Conservation (phyloP, 2,113 vertebrate genomes). For the Mesembrinibis cayennensis region DNA sequence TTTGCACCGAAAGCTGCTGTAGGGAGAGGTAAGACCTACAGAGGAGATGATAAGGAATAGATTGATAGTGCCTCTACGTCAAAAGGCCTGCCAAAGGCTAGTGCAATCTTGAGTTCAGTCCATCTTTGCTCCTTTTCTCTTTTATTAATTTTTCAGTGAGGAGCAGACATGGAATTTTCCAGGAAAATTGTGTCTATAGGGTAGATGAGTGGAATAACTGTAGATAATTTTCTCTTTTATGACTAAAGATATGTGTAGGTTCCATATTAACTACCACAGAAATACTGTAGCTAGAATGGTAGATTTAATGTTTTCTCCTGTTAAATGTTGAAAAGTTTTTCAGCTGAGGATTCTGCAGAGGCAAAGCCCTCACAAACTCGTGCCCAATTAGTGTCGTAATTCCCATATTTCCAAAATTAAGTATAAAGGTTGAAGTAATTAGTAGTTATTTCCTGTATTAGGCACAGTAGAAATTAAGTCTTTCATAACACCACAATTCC, state of each 20-base stretch:
- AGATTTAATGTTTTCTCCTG: not conserved
- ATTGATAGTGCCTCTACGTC: not conserved
- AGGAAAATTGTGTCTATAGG: not conserved
- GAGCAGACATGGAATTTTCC: not conserved
- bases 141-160: not conserved
- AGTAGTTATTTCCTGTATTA: constrained; percentile 26
- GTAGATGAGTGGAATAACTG: not conserved
- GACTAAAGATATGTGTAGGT: not conserved
- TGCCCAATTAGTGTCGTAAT: not conserved
- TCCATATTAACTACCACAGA: not conserved
- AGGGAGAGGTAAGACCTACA: not conserved
- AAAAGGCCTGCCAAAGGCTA: not conserved
- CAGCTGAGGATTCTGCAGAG: not conserved
- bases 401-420: constrained; percentile 24
- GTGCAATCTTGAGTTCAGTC: not conserved
- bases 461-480: not conserved
- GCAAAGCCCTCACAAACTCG: not conserved
- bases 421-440: constrained; percentile 32
- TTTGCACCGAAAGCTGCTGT: not conserved
- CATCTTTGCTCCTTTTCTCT: not conserved
- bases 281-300: not conserved
- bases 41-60: not conserved
- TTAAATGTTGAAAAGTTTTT: not conserved
- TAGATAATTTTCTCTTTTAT: not conserved
- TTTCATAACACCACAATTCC: constrained; percentile 10